Base-by-base conservation (phyloP, 2,888 invertebrate species). In the Spatulosminthurus flaviceps region DNA sequence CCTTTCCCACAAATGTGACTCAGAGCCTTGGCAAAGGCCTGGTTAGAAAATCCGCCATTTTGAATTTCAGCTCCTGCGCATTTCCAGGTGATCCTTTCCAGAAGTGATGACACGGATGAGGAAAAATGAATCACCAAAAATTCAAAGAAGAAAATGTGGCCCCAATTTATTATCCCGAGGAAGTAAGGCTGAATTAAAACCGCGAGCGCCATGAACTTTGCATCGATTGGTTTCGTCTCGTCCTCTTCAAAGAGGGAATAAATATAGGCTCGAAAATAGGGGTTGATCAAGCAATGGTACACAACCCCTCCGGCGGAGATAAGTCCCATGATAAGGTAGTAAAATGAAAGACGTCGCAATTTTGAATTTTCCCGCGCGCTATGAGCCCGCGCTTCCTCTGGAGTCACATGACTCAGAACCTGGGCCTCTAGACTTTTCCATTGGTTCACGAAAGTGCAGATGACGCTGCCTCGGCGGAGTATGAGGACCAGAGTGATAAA, bases 211-310 rank as follows among this genome's bases (percentile, higher is more conserved):
- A 43, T 26, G 51, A 51, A 73, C 1, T 9, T 19, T 34, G 9
- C 34, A 66, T 24, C 16, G 0, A 26, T 16, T 26, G 19, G 22
- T 2, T 21, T 24, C 0, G 24, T 19, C 13, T 69, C 16, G 9
- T 73, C 73, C 9, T 11, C 13, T 0, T 24, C 51, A 43, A 51
- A 60, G 43, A 73, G 5, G 22, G 73, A 73, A n/a, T 73, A 73
- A n/a, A 26, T 43, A 26, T 73, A 51, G 11, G 43, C 24, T 28
- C 42, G 73, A n/a, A 4, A 28, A 11, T 13, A 7, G 0, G 51
- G 60, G n/a, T 51, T 16, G 28, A 19, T 26, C 7, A 73, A 24
- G 51, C 41, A 73, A 19, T 73, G 73, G 21, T 13, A 19, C 13
- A 60, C n/a, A 16, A 73, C 28, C 11, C 5, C 51, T 24, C 1